Evolutionary conservation across 92 coral and sea anemone species (phyloP).

Genomic region (Zoanthus solanderi): DNA sequence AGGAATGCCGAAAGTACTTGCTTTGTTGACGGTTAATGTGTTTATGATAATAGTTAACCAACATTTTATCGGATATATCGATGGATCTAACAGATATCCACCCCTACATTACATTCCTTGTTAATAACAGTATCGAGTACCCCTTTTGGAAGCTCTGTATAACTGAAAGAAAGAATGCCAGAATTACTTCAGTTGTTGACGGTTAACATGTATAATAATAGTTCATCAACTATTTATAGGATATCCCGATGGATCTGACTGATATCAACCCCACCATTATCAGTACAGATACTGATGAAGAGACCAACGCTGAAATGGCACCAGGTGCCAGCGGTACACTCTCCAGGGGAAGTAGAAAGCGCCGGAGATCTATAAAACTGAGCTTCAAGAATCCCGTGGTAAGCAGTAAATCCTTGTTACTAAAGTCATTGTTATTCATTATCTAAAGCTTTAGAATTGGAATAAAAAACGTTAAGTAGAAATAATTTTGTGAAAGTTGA

Average conservation of each 20-base stretch:
- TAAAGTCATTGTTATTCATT: neutral
- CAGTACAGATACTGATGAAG: conserved; percentile 92
- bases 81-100: conserved; percentile 97
- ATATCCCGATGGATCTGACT: conserved; percentile 97
- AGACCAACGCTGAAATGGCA: conserved; percentile 70
- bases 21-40: neutral
- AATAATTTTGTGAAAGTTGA: no score
- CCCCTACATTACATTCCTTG: conserved; percentile 68
- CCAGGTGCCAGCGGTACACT: conserved; percentile 21
- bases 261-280: conserved; percentile 95
- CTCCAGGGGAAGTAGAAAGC: conserved; percentile 50
- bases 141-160: no score
- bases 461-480: no score
- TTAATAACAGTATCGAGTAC: neutral
- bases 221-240: conserved; percentile 55
- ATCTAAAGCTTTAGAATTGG: neutral
- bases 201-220: neutral
- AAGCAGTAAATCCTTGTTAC: conserved; percentile 32
- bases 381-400: conserved; percentile 99
- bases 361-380: conserved; percentile 67
- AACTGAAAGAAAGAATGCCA: no score
- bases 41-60: neutral
- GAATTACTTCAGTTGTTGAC: no score
- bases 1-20: conserved; percentile 76
- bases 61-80: conserved; percentile 72